Evolutionary conservation across 2,888 invertebrate genomes (phyloP), one percentile per base, ranked within the genome.

Genomic region (Ormyrus thymus): DNA sequence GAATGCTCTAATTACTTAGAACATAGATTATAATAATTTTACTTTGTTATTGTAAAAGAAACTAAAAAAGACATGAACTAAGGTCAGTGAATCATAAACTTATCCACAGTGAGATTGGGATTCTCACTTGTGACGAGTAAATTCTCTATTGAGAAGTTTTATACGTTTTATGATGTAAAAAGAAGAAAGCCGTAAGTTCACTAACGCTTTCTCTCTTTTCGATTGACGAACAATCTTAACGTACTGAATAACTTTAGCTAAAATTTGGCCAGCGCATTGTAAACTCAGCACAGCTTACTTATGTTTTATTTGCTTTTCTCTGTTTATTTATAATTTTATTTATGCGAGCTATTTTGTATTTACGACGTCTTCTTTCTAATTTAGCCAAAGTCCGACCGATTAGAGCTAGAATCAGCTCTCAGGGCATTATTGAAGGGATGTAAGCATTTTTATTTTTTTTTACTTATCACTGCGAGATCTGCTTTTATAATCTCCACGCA

Each of bases 381-480:
- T 73, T 79, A 66, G 80, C 82, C 76, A 75, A 81, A 72, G 58
- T 78, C 55, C 80, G 74, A 51, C 81, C 79, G 82, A 79, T 53
- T 56, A 68, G 82, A 80, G 82, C 72, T 15, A 79, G 80, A 82
- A 62, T 56, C 45, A 64, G 66, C 76, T 69, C 55, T 77, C 77
- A 80, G 87, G 86, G 86, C 86, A 87, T 87, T 87, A 86, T 69
- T 56, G 80, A 81, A 77, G 81, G 83, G 77, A 83, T 76, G 79
- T 79, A 82, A 84, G 75, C 80, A 81, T 83, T 81, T 69, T 51
- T 72, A 72, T 72, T 56, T 48, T 77, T 75, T 61, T 43, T 72
- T 68, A 73, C 61, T 51, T 43, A 43, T 70, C 70, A 48, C 29
- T 13, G 66, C 58, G 50, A 43, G 68, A 79, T 76, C 64, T 76